Evolutionary conservation across 2,113 vertebrate species (phyloP), one percentile per base, ranked within the genome.

Genomic region (Catagonus wagneri): DNA sequence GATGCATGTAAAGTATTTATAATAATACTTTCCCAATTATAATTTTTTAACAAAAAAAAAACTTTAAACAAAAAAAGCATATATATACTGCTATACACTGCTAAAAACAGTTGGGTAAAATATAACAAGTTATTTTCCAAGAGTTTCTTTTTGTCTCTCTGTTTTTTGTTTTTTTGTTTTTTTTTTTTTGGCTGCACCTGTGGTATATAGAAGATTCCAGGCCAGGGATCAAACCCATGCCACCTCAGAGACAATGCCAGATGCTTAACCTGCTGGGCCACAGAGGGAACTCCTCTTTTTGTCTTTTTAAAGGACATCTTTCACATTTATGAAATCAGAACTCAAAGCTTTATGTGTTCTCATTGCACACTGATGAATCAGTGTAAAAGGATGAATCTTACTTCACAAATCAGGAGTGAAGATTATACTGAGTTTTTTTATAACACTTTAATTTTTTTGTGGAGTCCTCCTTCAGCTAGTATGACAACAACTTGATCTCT

Each of bases 401-500:
- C 34, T 65, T 96, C 27, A 85, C 15, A 90, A 83, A 36, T 83
- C 29, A 93, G 19, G 15, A 25, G 10, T 66, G 39, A 87, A 95
- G 72, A 54, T n/a, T 79, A 2, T 54, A 65, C 15, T 92, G 19
- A 5, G 3, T 92, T 94, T 94, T 94, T 86, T n/a, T 81, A 15
- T 19, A 65, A 20, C 1, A 50, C 58, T 72, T 78, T 39, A 56
- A 44, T 20, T 71, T 89, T 89, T 75, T 68, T 50, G 16, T 27
- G 65, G 9, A 81, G 39, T 44, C 36, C 19, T 32, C 52, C 65
- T 93, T 84, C 34, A 58, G 22, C 10, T 23, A 79, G 2, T 4
- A 63, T 86, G 36, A 68, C 69, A 92, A 66, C 60, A 96, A 85
- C 11, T 90, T 81, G 68, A 58, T 50, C 68, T 86, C 23, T 36